These are phyloP conservation scores for Ferdinandea cuprea DNA, from an alignment of 2,888 invertebrate genomes.

Conservation along the genomic window DNA sequence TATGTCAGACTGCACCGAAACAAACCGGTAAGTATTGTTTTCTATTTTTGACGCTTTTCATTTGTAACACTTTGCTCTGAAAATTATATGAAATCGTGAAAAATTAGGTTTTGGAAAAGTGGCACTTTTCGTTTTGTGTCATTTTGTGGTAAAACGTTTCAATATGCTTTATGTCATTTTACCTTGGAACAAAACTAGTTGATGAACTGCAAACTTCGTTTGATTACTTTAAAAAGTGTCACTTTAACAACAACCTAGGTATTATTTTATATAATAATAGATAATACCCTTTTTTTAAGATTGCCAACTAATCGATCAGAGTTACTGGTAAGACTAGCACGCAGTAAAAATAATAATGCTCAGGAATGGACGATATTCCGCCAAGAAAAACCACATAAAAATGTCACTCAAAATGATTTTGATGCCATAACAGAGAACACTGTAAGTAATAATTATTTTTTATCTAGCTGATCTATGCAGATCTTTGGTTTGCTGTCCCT, in stretches of 20 bases:
- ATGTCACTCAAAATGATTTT: conserved; percentile 6
- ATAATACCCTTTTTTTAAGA: too few relatives aligned
- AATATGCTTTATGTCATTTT: not conserved
- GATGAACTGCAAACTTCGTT: not conserved
- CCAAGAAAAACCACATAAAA: conserved; percentile 7
- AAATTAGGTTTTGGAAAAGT: conserved; percentile 26
- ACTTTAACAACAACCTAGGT: too few relatives aligned
- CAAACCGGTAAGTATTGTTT: conserved; percentile 8
- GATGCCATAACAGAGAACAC: conserved; percentile 19
- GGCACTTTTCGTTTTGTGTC: conserved; percentile 17
- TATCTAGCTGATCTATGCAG: too few relatives aligned
- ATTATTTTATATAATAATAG: conserved; percentile 4
- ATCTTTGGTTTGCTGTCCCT: not conserved
- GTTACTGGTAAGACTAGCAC: conserved; percentile 15
- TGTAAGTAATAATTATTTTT: conserved; percentile 1
- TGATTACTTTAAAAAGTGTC: not conserved
- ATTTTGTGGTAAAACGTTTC: conserved; percentile 13
- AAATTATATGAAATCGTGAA: conserved; percentile 15
- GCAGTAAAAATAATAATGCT: conserved; percentile 12
- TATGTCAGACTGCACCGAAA: conserved; percentile 22
- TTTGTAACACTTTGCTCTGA: conserved; percentile 20
- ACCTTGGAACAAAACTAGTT: not conserved
- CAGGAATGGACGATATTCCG: conserved; percentile 9
- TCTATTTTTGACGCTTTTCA: conserved; percentile 12
- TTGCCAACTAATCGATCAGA: too few relatives aligned